Evolutionary conservation across 2,797 vertebrate species (phyloP), one percentile per base, ranked within the genome.

Genomic region (Cirrhinus molitorella): DNA sequence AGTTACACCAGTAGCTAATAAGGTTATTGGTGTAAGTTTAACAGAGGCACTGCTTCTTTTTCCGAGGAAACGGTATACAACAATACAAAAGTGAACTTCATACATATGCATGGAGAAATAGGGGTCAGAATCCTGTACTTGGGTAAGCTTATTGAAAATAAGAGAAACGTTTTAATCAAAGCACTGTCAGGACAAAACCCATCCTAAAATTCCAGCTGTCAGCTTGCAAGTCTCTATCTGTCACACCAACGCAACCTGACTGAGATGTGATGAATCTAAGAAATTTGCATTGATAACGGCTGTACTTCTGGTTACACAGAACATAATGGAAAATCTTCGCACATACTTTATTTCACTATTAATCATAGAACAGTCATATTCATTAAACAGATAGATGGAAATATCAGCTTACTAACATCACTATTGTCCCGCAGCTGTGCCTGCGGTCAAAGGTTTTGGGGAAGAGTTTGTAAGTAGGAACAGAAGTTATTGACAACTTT

Each of bases 261-360:
- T 45, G 28, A 66, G 80, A 75, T 40, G 70, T 65, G 57, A 65
- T 75, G 6, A 75, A 31, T 17, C 6, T 7, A 37, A 47, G 19
- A 77, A 25, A 85, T 85, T 85, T 85, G 84, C 84, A 85, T 85
- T 81, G 84, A 85, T 81, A 78, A 57, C 31, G 14, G 55, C 40
- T 77, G 79, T 72, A 81, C 79, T 81, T 81, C 84, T 85, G 79
- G 53, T 77, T 63, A 59, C 34, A 57, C 25, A 21, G 53, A 68
- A 51, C 79, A 76, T 65, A 66, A 85, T 81, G 84, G 84, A 81
- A 85, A 81, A 55, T 71, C 4, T 37, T 77, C 23, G 34, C 28
- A 59, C 49, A 17, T 16, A 45, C 51, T 31, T 55, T 13, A 65
- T 23, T 7, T 34, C 16, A 16, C 2, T 11, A 61, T 11, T 23